These are phyloP conservation scores for Hemistola chrysoprasaria DNA, from an alignment of 2,888 invertebrate species.

Conservation along the genomic window DNA sequence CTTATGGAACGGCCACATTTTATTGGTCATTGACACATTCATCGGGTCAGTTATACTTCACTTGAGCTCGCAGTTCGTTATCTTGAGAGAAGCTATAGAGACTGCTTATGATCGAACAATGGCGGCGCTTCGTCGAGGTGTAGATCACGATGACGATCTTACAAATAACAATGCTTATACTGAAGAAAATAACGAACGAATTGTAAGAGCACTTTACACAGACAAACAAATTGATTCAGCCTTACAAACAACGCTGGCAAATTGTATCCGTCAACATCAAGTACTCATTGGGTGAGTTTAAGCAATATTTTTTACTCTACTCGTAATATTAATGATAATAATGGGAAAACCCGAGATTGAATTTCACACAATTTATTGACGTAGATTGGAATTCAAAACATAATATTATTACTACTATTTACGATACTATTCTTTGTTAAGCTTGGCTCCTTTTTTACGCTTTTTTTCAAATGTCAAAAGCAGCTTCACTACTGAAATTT, in stretches of 20 bases:
- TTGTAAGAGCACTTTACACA: constrained; percentile 45
- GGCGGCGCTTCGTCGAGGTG: constrained; percentile 37
- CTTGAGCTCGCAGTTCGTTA: constrained; percentile 68
- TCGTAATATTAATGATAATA: no score
- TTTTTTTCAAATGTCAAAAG: no score
- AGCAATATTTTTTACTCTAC: no score
- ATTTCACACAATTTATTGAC: no score
- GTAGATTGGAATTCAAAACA: no score
- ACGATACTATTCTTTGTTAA: no score
- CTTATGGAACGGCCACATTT: constrained; percentile 74
- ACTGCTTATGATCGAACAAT: constrained; percentile 66
- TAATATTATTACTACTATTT: no score
- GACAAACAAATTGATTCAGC: constrained; percentile 55
- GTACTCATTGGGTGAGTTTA: constrained; percentile 61
- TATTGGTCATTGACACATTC: constrained; percentile 72
- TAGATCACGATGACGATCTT: constrained; percentile 22
- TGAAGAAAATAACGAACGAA: constrained; percentile 44
- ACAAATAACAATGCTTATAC: constrained; percentile 16
- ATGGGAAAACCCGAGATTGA: no score
- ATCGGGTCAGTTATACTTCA: constrained; percentile 70
- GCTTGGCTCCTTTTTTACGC: no score
- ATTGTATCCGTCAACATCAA: constrained; percentile 70
- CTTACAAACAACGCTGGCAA: constrained; percentile 50
- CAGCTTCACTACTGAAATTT: no score
- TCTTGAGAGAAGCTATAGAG: constrained; percentile 60